These are phyloP conservation scores for Diorhabda sublineata DNA, from an alignment of 1,140 invertebrate genomes.

Conservation along the genomic window DNA sequence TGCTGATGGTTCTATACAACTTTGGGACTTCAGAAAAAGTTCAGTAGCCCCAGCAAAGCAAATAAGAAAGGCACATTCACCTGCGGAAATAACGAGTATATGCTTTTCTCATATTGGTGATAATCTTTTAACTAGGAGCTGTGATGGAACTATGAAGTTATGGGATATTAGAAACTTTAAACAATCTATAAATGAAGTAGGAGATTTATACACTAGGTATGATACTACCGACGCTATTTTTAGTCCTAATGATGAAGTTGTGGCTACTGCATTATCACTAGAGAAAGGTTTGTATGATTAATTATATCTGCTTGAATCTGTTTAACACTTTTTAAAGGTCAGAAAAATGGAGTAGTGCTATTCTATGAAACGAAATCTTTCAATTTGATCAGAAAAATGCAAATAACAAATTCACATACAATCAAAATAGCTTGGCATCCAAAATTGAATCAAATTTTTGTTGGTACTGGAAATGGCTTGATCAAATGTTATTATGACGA, in stretches of 20 bases:
- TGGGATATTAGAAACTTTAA: slow-evolving; percentile 91
- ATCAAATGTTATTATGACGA: slow-evolving; percentile 91
- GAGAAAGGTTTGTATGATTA: slow-evolving; percentile 52
- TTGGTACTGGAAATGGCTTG: slow-evolving; percentile 86
- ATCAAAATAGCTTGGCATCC: slow-evolving; percentile 95
- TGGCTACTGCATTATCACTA: slow-evolving; percentile 85
- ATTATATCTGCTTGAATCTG: neutral
- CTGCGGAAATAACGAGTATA: slow-evolving; percentile 78
- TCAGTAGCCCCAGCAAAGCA: slow-evolving; percentile 76
- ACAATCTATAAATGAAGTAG: slow-evolving; percentile 64
- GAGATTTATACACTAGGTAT: slow-evolving; percentile 78
- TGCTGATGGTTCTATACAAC: slow-evolving; percentile 92
- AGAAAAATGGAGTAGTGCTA: slow-evolving; percentile 68
- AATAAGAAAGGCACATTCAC: slow-evolving; percentile 76
- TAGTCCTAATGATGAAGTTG: slow-evolving; percentile 87
- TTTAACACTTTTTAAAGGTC: slow-evolving; percentile 30
- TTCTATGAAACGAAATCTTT: slow-evolving; percentile 83
- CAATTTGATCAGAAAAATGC: slow-evolving; percentile 67
- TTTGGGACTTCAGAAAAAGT: slow-evolving; percentile 92
- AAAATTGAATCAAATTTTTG: slow-evolving; percentile 93
- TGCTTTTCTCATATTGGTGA: slow-evolving; percentile 85
- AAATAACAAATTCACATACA: slow-evolving; percentile 74
- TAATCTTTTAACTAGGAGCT: slow-evolving; percentile 74
- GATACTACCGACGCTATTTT: slow-evolving; percentile 90
- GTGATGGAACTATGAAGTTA: slow-evolving; percentile 92